Evolutionary conservation across 2,888 invertebrate genomes (phyloP), one percentile per base, ranked within the genome.

Genomic region (Watsonalla cultraria): DNA sequence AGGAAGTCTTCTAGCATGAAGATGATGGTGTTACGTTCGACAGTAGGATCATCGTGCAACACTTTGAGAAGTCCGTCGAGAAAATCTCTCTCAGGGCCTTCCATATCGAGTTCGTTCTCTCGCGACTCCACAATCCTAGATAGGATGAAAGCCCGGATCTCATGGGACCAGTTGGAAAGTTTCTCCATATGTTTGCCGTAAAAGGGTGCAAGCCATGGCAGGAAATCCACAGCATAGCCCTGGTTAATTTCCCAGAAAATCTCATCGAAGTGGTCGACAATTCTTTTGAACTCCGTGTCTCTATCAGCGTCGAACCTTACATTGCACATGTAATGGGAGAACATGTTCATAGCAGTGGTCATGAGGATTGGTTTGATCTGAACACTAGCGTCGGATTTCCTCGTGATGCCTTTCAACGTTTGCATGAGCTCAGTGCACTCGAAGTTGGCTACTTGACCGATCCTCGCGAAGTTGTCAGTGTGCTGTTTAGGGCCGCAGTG

Each of bases 231-330:
- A 0, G 96, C 95, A 76, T 96, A 96, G 0, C 96, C 96, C 69
- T 96, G 96, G 78, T 97, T 97, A 60, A 97, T 96, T 74, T 97
- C 97, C 95, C 96, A 96, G 86, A 97, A 97, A 51, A 97, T 96
- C 66, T 95, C 94, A 68, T 97, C 97, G 76, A 97, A 97, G 55
- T 92, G 92, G 33, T 93, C 87, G 0, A 96, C 95, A 6, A 95
- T 91, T 54, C 91, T 89, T 50, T 91, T 86, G 84, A 96, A 97
- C 14, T 93, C 93, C 0, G 70, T 54, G 63, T 97, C 95, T 0
- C 61, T 72, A 11, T 93, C 91, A 54, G 94, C 93, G 46, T 93
- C 92, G 69, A 96, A 96, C 2, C 95, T 91, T 0, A 93, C 92
- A n/a, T 94, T 95, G 82, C 97, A 97, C 95, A 97, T 96, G 84